phyloP scores from a whole-genome alignment of 2,888 invertebrate species.

The Cheilosia soror region DNA sequence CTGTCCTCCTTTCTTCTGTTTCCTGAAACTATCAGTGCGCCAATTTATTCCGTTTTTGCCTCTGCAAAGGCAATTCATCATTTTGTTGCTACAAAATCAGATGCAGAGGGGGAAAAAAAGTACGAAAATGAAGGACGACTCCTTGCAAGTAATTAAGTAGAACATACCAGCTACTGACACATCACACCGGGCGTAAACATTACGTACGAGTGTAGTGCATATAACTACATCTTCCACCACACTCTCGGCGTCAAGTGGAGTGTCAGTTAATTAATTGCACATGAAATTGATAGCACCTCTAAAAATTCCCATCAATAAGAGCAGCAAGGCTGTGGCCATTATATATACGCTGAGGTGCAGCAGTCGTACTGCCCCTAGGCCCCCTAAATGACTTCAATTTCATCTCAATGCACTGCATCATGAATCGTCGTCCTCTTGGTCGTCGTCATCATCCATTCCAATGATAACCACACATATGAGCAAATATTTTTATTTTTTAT shows the following conservation, averaged over 20 bases:
- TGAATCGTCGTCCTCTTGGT: conserved; percentile 50
- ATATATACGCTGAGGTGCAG: conserved; percentile 2
- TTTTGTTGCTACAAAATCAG: conserved; percentile 32
- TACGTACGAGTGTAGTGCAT: conserved; percentile 63
- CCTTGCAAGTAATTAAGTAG: conserved; percentile 68
- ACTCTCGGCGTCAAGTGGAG: conserved; percentile 68
- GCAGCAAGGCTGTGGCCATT: conserved; percentile 36
- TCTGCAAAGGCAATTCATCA: conserved; percentile 53
- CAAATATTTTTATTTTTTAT: conserved; percentile 4
- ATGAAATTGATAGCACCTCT: conserved; percentile 75
- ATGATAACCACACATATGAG: conserved; percentile 51
- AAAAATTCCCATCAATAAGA: conserved; percentile 53
- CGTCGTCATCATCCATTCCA: conserved; percentile 41
- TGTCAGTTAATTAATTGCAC: conserved; percentile 75
- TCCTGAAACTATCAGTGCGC: too few species aligned
- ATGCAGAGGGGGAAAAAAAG: neutral
- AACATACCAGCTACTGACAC: conserved; percentile 73
- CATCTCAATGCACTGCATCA: conserved; percentile 67
- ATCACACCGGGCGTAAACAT: conserved; percentile 74
- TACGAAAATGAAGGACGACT: conserved; percentile 58
- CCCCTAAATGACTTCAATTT: conserved; percentile 72
- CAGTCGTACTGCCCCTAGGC: conserved; percentile 45
- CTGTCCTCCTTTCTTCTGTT: too few species aligned
- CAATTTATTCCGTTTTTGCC: neutral
- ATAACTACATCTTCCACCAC: conserved; percentile 40